Base-by-base conservation (phyloP, 2,113 vertebrate genomes). In the Callipepla californica region DNA sequence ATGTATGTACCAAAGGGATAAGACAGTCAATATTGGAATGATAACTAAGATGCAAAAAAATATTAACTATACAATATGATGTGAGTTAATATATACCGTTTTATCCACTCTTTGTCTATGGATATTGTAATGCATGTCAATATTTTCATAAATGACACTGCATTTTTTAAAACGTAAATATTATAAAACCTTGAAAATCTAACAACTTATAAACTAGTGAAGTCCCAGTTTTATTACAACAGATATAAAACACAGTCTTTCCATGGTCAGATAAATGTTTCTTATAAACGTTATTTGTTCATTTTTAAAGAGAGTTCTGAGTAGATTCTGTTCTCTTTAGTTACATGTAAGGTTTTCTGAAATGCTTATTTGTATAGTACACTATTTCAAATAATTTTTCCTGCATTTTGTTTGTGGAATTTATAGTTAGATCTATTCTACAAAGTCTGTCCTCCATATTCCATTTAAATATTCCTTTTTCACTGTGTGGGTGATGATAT, bases 321-420 rank as follows among this genome's bases (percentile, higher is more conserved):
- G 44, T 15, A 76, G 28, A 42, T 9, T 62, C 17, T 7, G 1
- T 76, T 79, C 44, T 68, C 6, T 42, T 76, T 6, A 80, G 7
- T 23, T 62, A 11, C 4, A 5, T 45, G 7, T 28, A 30, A 83
- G 5, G 14, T 4, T 76, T 65, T 76, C 53, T 44, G 16, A 38
- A 73, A 62, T 16, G 15, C 58, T 92, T 81, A 32, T 70, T 89
- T 91, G 11, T 21, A 42, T 8, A 59, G 28, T 22, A 32, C 10
- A 50, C 1, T 47, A 17, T 44, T 94, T 90, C 17, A 68, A 3
- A 87, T 75, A 87, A 36, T 82, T 90, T 92, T 55, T 80, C 23
- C 16, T 83, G 16, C n/a, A 80, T 80, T 94, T 90, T 74, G 26
- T 62, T 86, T 80, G 68, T 44, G 42, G 21, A 93, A 80, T 92